A percentile compares a stretch with the other conserved stretches of the same genome.
phyloP scores from a whole-genome alignment of 2,888 invertebrate species.

The Drosophila limbata region DNA sequence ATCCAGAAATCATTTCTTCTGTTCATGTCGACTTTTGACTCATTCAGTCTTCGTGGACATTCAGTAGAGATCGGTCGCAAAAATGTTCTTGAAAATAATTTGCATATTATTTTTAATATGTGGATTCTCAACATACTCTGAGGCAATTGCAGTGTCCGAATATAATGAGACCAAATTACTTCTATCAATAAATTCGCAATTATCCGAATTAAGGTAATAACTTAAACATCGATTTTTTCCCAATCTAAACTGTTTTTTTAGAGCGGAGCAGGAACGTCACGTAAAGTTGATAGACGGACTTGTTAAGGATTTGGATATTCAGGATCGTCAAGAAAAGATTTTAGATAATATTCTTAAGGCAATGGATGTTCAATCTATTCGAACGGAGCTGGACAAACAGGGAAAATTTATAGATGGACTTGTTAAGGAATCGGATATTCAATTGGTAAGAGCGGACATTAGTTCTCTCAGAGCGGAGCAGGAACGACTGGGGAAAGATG shows the following conservation, averaged over 20 bases:
- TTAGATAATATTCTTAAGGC: neutral
- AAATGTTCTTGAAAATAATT: neutral
- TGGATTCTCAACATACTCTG: neutral
- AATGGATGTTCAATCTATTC: too few relatives aligned
- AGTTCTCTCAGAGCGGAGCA: too few relatives aligned
- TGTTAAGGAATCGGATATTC: too few relatives aligned
- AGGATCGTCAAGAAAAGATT: neutral
- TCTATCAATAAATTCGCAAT: neutral
- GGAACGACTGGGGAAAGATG: too few relatives aligned
- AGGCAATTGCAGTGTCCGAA: neutral
- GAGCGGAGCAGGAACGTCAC: neutral
- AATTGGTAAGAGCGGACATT: too few relatives aligned
- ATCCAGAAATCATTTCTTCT: too few relatives aligned
- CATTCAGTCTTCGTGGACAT: too few relatives aligned
- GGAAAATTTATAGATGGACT: neutral
- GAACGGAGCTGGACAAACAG: too few relatives aligned
- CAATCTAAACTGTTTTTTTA: neutral
- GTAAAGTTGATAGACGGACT: neutral
- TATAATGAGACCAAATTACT: neutral
- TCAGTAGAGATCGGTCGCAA: neutral
- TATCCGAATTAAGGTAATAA: neutral
- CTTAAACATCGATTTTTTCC: fast-evolving
- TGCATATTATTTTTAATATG: neutral
- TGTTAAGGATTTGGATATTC: neutral
- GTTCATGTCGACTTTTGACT: too few relatives aligned